phyloP scores from a whole-genome alignment of 2,888 invertebrate species.

The Diabrotica balteata region DNA sequence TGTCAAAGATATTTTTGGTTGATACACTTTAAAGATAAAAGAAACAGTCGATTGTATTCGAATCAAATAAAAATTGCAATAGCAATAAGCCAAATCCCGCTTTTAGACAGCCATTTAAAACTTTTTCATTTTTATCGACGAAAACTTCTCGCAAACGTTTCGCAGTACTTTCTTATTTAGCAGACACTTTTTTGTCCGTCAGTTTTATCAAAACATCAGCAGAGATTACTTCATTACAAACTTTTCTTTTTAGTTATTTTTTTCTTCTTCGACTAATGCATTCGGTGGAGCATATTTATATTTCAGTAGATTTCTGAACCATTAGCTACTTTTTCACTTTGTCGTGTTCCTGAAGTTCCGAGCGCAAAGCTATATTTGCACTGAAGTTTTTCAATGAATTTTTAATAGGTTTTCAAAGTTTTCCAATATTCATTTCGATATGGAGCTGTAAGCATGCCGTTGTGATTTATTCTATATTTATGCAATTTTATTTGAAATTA shows the following conservation, averaged over 20 bases:
- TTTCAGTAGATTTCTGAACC: conserved; percentile 26
- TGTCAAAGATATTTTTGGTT: too few relatives aligned
- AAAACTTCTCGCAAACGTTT: too few relatives aligned
- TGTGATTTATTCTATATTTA: conserved; percentile 24
- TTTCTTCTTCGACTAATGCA: conserved; percentile 15
- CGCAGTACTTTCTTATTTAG: too few relatives aligned
- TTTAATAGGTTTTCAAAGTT: conserved; percentile 32
- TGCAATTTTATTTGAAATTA: conserved; percentile 15
- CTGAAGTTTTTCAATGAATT: conserved; percentile 32
- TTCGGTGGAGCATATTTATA: conserved; percentile 24
- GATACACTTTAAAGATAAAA: too few relatives aligned
- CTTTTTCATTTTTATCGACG: too few relatives aligned
- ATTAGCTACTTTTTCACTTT: conserved; percentile 28
- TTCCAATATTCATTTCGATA: conserved; percentile 37
- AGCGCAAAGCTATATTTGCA: conserved; percentile 20
- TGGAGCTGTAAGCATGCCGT: not conserved
- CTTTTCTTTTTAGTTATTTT: not conserved
- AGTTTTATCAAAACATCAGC: not conserved
- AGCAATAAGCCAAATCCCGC: too few relatives aligned
- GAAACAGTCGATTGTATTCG: too few relatives aligned
- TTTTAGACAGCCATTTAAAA: too few relatives aligned
- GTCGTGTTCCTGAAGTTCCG: not conserved
- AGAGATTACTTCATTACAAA: not conserved
- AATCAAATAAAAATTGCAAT: too few relatives aligned
- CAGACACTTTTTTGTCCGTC: too few relatives aligned